Evolutionary conservation across 2,113 vertebrate genomes (phyloP), one percentile per base, ranked within the genome.

Genomic region (Pseudorasbora parva): DNA sequence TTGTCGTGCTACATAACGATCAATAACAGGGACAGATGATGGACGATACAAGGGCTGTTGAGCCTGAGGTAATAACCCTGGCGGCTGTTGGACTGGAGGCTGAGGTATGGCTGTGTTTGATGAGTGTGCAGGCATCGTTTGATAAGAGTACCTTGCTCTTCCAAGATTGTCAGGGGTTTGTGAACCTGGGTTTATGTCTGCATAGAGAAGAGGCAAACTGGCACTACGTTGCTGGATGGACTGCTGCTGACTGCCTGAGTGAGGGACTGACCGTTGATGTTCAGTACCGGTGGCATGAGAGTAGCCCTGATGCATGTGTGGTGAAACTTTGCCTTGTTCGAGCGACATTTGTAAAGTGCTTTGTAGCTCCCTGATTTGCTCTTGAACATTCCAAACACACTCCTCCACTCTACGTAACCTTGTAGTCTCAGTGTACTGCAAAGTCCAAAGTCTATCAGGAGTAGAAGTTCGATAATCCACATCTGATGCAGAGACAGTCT

Each of bases 191-290:
- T 5, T 66, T 2, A 2, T 8, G 62, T 66, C 62, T 19, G 66
- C 33, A 69, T n/a, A 69, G 66, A 69, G 19, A 69, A 69, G 37
- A 69, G 66, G 66, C 19, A 69, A n/a, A 8, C 66, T 43, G 19
- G 6, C 9, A 11, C 19, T 69, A n/a, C 4, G 30, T 43, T 69
- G 66, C 66, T 69, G 66, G 66, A 69, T 69, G 37, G 37, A 69
- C 19, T 69, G 37, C 66, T 12, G 19, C 17, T 69, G 19, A 69
- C 37, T 43, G 37, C 37, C 0, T 69, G 19, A n/a, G 19, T 69
- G 66, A n/a, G 33, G 4, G 66, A 69, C 66, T 41, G 66, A 43
- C 66, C 6, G 41, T 7, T 41, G 33, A 69, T 69, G 66, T 69
- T 33, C 33, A 21, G 66, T 17, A 69, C 66, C 66, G 11, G 33